These are phyloP conservation scores for Eupithecia centaureata DNA, from an alignment of 2,888 invertebrate species.

Conservation along the genomic window DNA sequence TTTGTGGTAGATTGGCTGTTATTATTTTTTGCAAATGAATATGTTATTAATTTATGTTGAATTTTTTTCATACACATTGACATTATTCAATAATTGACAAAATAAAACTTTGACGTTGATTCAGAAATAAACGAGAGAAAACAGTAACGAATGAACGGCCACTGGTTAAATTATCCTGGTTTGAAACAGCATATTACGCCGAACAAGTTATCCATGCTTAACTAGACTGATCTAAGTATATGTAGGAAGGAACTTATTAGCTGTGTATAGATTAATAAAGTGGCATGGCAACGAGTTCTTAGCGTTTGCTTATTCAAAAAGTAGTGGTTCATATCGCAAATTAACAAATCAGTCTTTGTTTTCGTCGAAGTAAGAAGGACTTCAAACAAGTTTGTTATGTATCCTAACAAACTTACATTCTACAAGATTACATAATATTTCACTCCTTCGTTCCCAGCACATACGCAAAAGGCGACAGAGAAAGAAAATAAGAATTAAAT, in stretches of 20 bases:
- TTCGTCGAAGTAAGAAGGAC: not conserved
- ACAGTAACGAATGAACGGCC: slow-evolving; percentile 11
- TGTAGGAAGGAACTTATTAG: slow-evolving; percentile 17
- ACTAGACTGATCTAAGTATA: slow-evolving; percentile 13
- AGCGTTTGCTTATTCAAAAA: not conserved
- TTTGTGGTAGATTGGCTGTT: too few species aligned
- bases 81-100: too few species aligned
- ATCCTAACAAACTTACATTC: too few species aligned
- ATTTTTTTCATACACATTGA: too few species aligned
- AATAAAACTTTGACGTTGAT: not conserved
- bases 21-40: too few species aligned
- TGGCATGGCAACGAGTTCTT: not conserved
- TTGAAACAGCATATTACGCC: slow-evolving; percentile 25
- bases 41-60: too few species aligned
- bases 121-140: slow-evolving; percentile 17
- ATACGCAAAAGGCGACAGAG: not conserved
- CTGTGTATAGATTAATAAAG: not conserved
- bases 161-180: slow-evolving; percentile 27
- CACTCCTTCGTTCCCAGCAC: too few species aligned
- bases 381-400: too few species aligned
- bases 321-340: not conserved
- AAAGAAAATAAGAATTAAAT: not conserved
- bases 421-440: too few species aligned
- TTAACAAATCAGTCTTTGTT: not conserved
- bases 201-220: slow-evolving; percentile 14